Evolutionary conservation across 2,888 invertebrate genomes (phyloP).

Genomic region (Nycteola revayana): DNA sequence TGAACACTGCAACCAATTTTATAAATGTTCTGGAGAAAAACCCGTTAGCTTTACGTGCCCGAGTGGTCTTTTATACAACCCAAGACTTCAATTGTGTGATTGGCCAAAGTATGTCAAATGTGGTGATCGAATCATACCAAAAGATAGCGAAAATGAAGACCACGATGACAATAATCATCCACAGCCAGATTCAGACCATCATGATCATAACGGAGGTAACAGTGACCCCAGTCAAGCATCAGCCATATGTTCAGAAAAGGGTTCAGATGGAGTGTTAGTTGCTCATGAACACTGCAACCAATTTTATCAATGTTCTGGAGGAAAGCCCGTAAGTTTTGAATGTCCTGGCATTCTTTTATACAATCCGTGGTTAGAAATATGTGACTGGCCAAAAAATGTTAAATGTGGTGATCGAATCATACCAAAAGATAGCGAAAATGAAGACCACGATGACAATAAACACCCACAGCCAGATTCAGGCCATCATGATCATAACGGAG

Average conservation of each 20-base stretch:
- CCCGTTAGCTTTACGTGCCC: slow-evolving; percentile 34
- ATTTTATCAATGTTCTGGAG: slow-evolving; percentile 33
- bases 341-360: slow-evolving; percentile 30
- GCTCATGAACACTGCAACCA: slow-evolving; percentile 40
- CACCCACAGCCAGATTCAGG: too few species aligned
- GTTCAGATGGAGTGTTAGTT: slow-evolving; percentile 27
- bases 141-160: slow-evolving; percentile 7
- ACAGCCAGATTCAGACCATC: slow-evolving; percentile 2
- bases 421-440: slow-evolving; percentile 2
- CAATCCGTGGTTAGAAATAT: slow-evolving; percentile 27
- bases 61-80: slow-evolving; percentile 32
- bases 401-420: slow-evolving; percentile 31
- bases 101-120: slow-evolving; percentile 43
- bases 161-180: not conserved
- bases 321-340: slow-evolving; percentile 22
- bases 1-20: slow-evolving; percentile 47
- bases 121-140: slow-evolving; percentile 28
- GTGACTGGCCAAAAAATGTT: slow-evolving; percentile 35
- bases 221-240: slow-evolving; percentile 11
- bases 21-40: slow-evolving; percentile 35
- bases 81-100: slow-evolving; percentile 38
- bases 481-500: too few species aligned
- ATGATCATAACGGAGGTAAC: slow-evolving; percentile 8
- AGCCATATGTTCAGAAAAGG: slow-evolving; percentile 27
- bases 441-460: not conserved